phyloP scores from a whole-genome alignment of 2,888 invertebrate species.

The Acrobasis consociella region DNA sequence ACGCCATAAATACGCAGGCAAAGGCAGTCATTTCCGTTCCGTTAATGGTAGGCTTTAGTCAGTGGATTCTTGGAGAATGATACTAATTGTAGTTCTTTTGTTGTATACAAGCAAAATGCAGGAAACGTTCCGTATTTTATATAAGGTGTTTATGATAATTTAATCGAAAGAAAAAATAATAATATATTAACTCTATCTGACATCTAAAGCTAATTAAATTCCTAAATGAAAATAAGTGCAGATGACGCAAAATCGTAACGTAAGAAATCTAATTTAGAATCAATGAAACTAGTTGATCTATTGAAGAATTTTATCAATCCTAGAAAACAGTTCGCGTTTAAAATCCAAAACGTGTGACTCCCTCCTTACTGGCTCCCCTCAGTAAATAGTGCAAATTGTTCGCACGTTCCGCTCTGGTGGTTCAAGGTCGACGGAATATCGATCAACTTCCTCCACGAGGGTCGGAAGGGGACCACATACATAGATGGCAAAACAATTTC shows the following conservation, averaged over 20 bases:
- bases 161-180: no score
- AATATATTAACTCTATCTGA: no score
- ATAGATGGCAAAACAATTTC: slow-evolving; percentile 17
- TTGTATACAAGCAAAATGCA: not conserved
- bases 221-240: no score
- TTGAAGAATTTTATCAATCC: not conserved
- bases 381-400: slow-evolving; percentile 54
- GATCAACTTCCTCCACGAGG: slow-evolving; percentile 52
- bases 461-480: slow-evolving; percentile 36
- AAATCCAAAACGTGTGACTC: not conserved
- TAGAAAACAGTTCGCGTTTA: not conserved
- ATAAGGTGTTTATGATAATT: no score
- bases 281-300: not conserved
- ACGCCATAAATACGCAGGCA: slow-evolving; percentile 4
- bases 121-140: not conserved
- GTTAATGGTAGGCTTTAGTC: slow-evolving; percentile 7
- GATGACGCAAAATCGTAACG: no score
- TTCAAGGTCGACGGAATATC: slow-evolving; percentile 66
- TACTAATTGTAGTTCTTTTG: not conserved
- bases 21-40: slow-evolving; percentile 19
- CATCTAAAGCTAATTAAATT: no score
- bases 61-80: slow-evolving; percentile 4
- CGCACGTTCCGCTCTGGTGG: slow-evolving; percentile 56
- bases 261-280: no score
- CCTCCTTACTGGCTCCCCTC: slow-evolving; percentile 35